Percentiles rank a stretch among this genome's conserved stretches.
Evolutionary conservation across 2,797 vertebrate genomes (phyloP).

Genomic region (Crax fasciolata): DNA sequence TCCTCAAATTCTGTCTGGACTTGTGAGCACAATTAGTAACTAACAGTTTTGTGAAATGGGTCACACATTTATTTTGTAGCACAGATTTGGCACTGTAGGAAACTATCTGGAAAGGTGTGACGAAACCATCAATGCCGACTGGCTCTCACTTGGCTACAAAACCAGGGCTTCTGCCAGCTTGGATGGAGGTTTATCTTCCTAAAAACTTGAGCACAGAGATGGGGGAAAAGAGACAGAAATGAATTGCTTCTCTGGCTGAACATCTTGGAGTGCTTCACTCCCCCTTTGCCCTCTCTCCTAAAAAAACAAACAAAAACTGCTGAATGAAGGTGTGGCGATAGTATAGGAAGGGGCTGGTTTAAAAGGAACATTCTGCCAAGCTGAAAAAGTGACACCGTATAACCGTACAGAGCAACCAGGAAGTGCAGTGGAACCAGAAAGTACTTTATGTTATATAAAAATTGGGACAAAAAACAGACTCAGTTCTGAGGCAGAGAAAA

Average conservation of each 20-base stretch:
- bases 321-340: not conserved
- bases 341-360: not conserved
- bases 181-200: not conserved
- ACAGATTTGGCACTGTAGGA: not conserved
- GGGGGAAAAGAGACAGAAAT: accelerated
- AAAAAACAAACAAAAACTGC: not conserved
- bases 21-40: not conserved
- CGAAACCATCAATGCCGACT: not conserved
- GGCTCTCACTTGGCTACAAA: not conserved
- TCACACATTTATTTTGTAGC: not conserved
- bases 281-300: not conserved
- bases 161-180: not conserved
- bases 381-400: accelerated
- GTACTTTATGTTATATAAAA: not conserved
- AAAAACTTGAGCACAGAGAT: not conserved
- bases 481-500: not conserved
- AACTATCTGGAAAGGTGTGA: not conserved
- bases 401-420: not conserved
- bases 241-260: not conserved
- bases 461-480: not conserved
- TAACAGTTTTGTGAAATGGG: not conserved
- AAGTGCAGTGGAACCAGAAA: not conserved
- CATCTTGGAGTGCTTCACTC: not conserved
- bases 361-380: not conserved
- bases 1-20: not conserved